Conservation (phyloP, 2,113 vertebrate species). For the Urocynchramus pylzowi region DNA sequence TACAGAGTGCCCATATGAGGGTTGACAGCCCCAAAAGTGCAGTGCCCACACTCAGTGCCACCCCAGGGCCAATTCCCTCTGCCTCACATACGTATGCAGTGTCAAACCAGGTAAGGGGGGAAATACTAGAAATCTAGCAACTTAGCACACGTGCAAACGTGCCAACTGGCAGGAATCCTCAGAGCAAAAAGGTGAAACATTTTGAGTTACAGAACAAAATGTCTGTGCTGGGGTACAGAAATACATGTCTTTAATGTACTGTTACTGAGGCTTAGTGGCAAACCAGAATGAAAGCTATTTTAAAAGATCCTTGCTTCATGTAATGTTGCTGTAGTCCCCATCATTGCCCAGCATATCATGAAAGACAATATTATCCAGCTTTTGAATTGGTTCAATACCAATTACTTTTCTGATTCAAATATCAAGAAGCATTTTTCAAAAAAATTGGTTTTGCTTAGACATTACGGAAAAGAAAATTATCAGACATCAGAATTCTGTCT, state of each 20-base stretch:
- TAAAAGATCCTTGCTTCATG: neutral
- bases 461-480: neutral
- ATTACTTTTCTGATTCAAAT: slow-evolving; percentile 27
- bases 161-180: neutral
- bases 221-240: neutral
- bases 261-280: neutral
- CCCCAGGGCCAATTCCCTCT: neutral
- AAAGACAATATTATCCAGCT: slow-evolving; percentile 2
- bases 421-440: neutral
- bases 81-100: neutral
- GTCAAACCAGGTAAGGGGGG: neutral
- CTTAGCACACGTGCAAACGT: neutral
- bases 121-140: neutral
- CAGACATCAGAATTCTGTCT: neutral
- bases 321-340: neutral
- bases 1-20: neutral
- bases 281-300: neutral
- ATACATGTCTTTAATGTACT: neutral
- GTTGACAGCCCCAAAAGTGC: neutral
- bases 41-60: neutral
- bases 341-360: neutral
- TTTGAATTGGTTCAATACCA: slow-evolving; percentile 9
- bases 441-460: neutral
- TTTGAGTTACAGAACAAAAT: neutral
- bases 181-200: neutral